Evolutionary conservation across 2,888 invertebrate species (phyloP), one percentile per base, ranked within the genome.

Genomic region (Pasiphila rectangulata): DNA sequence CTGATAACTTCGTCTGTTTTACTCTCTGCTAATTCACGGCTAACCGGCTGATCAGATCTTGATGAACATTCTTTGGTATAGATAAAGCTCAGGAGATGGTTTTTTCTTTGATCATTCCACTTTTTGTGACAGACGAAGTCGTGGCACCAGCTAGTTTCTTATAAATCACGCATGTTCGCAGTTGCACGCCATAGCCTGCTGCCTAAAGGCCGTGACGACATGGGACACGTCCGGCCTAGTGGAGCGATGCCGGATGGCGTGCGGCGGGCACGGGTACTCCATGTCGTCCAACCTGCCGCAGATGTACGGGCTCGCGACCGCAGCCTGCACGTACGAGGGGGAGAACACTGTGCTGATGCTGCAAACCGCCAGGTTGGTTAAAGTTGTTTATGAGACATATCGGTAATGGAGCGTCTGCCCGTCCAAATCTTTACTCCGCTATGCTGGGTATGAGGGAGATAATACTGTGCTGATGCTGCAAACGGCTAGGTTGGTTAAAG

Each of bases 361-460:
- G 20, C 98, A 99, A 83, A 95, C 96, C 7, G 97, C 98, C 0
- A 91, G 94, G 90, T 90, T 63, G 23, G 29, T 32, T 0, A 1
- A 0, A 10, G 9, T 7, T 32, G 6, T 10, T 2, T 10, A 7
- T n/a, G 1, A 2, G 2, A n/a, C 27, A 12, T 9, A 7, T n/a
- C 2, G n/a, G 25, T 10, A 1, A 25, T 5, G 5, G 1, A 4
- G 10, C 10, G 4, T 2, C n/a, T 25, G 13, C 13, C 4, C 7
- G 21, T 21, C n/a, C n/a, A n/a, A n/a, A n/a, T n/a, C n/a, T n/a
- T n/a, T n/a, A n/a, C n/a, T n/a, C n/a, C n/a, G n/a, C n/a, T n/a
- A n/a, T n/a, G n/a, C n/a, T n/a, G n/a, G n/a, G 0, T 98, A 98
- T 63, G 98, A 98, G 81, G 98, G 98, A 4, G 98, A 99, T 82